Evolutionary conservation across 2,888 invertebrate genomes (phyloP).

Genomic region (Andricus curvator): DNA sequence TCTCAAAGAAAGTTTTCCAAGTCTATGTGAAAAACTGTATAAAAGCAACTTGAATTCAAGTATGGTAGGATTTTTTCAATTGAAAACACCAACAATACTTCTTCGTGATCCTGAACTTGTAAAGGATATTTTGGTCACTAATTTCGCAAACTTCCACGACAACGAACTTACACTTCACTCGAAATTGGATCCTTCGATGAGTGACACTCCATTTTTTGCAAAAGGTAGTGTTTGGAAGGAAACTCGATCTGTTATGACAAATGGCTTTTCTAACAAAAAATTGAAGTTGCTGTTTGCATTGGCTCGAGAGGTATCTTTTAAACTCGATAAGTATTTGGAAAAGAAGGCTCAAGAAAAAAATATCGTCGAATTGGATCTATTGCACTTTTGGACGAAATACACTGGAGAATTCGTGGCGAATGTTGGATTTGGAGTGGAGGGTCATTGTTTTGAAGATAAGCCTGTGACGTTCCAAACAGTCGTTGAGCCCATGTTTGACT

Average conservation of each 20-base stretch:
- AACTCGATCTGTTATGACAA: constrained; percentile 46
- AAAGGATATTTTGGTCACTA: constrained; percentile 62
- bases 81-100: constrained; percentile 56
- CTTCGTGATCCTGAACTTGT: constrained; percentile 66
- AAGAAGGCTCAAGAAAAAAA: constrained; percentile 43
- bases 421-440: constrained; percentile 65
- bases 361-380: constrained; percentile 58
- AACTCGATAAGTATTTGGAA: constrained; percentile 57
- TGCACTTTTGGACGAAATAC: constrained; percentile 58
- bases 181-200: constrained; percentile 60
- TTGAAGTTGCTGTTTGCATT: constrained; percentile 62
- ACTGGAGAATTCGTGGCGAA: constrained; percentile 66
- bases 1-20: constrained; percentile 42
- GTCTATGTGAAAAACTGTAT: constrained; percentile 50
- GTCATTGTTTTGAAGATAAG: constrained; percentile 62
- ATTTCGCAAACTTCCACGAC: constrained; percentile 64
- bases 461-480: constrained; percentile 49
- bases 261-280: constrained; percentile 59
- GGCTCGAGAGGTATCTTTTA: constrained; percentile 55
- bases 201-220: constrained; percentile 66
- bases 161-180: constrained; percentile 55
- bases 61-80: constrained; percentile 56
- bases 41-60: constrained; percentile 46
- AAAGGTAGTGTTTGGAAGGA: constrained; percentile 63
- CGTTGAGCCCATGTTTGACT: constrained; percentile 53